phyloP scores from a whole-genome alignment of 2,888 invertebrate genomes.

The Chrysina gloriosa region DNA sequence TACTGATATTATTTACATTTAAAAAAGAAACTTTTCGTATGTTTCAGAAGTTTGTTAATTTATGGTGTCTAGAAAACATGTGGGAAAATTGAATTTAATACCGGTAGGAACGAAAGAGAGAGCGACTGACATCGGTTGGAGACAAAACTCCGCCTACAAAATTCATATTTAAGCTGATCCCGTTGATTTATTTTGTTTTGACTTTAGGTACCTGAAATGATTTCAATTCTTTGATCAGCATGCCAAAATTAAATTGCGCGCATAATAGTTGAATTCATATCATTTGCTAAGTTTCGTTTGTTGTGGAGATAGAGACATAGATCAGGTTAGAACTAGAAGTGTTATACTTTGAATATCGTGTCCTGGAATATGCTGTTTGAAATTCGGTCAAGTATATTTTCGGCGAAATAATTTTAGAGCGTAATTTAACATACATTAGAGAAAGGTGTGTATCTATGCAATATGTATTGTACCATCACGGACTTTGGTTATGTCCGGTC shows the following conservation, averaged over 20 bases:
- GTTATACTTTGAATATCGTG: too few species aligned
- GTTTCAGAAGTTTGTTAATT: slow-evolving; percentile 58
- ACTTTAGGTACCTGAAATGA: slow-evolving; percentile 10
- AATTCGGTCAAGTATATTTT: too few species aligned
- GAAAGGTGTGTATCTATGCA: too few species aligned
- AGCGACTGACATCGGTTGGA: background rate
- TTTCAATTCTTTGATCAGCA: slow-evolving; percentile 15
- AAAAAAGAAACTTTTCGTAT: slow-evolving; percentile 55
- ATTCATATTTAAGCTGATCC: slow-evolving; percentile 29
- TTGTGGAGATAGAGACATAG: background rate
- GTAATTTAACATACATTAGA: too few species aligned
- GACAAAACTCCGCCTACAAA: slow-evolving; percentile 24
- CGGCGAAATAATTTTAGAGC: too few species aligned
- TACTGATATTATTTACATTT: slow-evolving; percentile 55
- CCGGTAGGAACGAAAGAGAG: slow-evolving; percentile 12
- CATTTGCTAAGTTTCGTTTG: background rate
- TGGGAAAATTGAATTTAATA: slow-evolving; percentile 56
- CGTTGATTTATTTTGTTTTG: slow-evolving; percentile 16
- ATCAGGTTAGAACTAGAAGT: too few species aligned
- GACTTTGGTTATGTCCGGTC: too few species aligned
- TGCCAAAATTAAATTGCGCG: too few species aligned
- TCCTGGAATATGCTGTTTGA: too few species aligned
- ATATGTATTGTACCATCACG: too few species aligned
- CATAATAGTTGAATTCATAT: background rate
- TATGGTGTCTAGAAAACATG: slow-evolving; percentile 58